A percentile compares a stretch with the other conserved stretches of the same genome.
Conservation (phyloP, 2,113 vertebrate genomes). For the Desmodus rotundus region DNA sequence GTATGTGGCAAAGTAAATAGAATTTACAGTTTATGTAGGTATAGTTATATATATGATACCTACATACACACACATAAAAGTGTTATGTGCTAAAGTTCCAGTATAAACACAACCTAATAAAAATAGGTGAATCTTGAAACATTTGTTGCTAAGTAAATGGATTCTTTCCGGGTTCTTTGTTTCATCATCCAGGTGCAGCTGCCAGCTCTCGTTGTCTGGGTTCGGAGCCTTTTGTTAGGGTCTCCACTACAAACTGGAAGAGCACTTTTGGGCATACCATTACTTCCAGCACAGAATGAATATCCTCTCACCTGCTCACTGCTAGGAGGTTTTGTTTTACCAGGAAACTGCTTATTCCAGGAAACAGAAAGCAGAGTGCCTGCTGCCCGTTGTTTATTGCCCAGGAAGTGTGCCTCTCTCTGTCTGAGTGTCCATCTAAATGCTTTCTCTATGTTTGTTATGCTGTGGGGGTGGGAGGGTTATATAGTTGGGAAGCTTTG, state of each 20-base stretch:
- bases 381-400: no score
- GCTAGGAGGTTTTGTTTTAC: background rate
- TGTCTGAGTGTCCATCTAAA: background rate
- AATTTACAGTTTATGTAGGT: background rate
- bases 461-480: background rate
- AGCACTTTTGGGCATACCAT: no score
- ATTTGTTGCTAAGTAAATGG: background rate
- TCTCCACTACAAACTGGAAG: background rate
- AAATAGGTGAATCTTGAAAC: background rate
- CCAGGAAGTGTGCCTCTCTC: background rate
- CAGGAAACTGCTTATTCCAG: background rate
- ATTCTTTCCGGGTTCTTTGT: background rate
- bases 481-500: background rate
- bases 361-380: background rate
- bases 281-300: background rate
- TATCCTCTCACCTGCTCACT: rapidly evolving
- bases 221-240: background rate
- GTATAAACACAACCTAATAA: background rate
- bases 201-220: background rate
- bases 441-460: background rate
- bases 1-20: background rate
- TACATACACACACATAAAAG: background rate
- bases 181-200: no score
- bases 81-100: background rate
- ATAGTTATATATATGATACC: background rate